phyloP scores from a whole-genome alignment of 2,888 invertebrate species.

The Ophioninae sp. region DNA sequence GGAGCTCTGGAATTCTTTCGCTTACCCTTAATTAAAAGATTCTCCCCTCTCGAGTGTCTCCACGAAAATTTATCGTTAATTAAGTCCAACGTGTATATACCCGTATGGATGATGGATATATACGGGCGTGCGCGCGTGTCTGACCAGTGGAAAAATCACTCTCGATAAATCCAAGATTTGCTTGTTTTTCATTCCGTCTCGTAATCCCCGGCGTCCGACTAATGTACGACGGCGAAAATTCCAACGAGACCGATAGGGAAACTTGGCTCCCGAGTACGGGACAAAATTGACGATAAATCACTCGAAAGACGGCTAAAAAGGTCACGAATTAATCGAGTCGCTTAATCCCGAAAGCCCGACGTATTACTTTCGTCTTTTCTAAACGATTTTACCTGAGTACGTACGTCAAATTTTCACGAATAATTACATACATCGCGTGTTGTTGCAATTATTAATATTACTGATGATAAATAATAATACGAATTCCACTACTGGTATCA shows the following conservation, averaged over 20 bases:
- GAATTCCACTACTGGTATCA: no score
- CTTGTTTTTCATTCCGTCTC: constrained; percentile 14
- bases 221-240: constrained; percentile 1
- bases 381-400: background rate
- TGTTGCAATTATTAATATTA: no score
- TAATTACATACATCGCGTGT: no score
- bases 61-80: constrained; percentile 40
- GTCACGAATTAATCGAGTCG: constrained; percentile 48
- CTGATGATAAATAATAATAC: no score
- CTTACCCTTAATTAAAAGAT: constrained; percentile 41
- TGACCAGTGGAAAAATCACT: background rate
- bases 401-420: constrained; percentile 1
- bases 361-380: constrained; percentile 18
- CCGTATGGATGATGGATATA: background rate
- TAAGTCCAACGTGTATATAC: constrained; percentile 4
- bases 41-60: constrained; percentile 10
- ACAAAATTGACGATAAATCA: constrained; percentile 8
- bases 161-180: constrained; percentile 42
- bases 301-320: constrained; percentile 18
- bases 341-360: constrained; percentile 11
- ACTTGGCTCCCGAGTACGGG: background rate
- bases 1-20: constrained; percentile 19
- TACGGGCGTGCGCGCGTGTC: background rate
- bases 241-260: constrained; percentile 15
- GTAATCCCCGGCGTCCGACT: background rate